Evolutionary conservation across 2,797 vertebrate species (phyloP), one percentile per base, ranked within the genome.

Genomic region (Clarias pachynema): DNA sequence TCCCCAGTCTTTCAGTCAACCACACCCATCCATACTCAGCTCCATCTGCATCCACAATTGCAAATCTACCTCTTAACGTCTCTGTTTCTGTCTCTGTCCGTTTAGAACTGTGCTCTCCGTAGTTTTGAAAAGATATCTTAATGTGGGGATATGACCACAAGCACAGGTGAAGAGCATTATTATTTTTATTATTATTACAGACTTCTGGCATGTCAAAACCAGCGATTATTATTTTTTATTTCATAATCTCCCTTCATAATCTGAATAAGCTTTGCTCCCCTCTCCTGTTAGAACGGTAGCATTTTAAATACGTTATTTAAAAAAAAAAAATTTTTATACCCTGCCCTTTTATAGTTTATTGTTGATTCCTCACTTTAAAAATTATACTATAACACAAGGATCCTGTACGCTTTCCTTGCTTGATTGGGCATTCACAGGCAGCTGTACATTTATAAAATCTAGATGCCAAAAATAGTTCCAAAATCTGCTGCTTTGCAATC

Each of bases 1-100:
- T 34, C 78, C 69, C 87, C 81, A 84, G 82, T 56, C 57, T 90
- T 90, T 88, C 83, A 89, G 93, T 90, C 85, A 94, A 93, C 94
- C 89, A 90, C 94, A 95, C 94, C 88, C 63, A 93, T 94, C 93
- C 94, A 60, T 84, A 78, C 81, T 65, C 37, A 84, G 89, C 83
- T 85, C 40, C 60, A 79, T 94, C 96, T 96, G 94, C 95, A 95
- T 96, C 95, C 95, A 93, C 91, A 94, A 96, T 94, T 95, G 96
- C 95, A 96, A 97, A 97, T 97, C 96, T 97, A 98, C 97, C 97
- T 99, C 97, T 96, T 94, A 94, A 91, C 87, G 89, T 93, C 92
- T 92, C 91, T 93, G 88, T 95, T 95, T 94, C 94, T 95, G 92
- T 90, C 90, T 89, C 34, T 84, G 80, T 89, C 77, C 5, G 74